phyloP scores from a whole-genome alignment of 2,888 invertebrate species.

The Andrena praecox region DNA sequence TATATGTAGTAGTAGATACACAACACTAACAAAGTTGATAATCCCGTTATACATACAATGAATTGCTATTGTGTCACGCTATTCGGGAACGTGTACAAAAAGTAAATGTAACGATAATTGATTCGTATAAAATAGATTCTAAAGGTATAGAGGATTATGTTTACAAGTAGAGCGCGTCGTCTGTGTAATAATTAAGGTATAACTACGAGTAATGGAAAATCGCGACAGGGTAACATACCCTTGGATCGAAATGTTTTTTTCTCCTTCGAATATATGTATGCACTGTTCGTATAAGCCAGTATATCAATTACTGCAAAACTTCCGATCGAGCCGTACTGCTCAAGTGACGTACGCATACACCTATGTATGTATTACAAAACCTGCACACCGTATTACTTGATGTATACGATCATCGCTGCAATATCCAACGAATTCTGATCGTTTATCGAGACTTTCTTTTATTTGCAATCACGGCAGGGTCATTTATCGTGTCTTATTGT shows the following conservation, averaged over 20 bases:
- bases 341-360: not conserved
- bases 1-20: conserved; percentile 11
- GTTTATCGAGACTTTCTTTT: not conserved
- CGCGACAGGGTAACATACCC: conserved; percentile 1
- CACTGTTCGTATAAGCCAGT: conserved; percentile 5
- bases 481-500: not conserved
- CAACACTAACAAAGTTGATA: conserved; percentile 7
- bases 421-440: conserved; percentile 11
- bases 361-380: conserved; percentile 2
- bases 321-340: not conserved
- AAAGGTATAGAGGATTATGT: conserved; percentile 22
- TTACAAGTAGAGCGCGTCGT: conserved; percentile 22
- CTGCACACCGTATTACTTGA: not conserved
- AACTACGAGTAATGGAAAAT: conserved; percentile 10
- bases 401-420: not conserved
- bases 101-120: conserved; percentile 27
- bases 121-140: conserved; percentile 32
- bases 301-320: not conserved
- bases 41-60: conserved; percentile 13
- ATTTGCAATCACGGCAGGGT: not conserved
- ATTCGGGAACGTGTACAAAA: conserved; percentile 40
- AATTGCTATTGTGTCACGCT: conserved; percentile 28
- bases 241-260: conserved; percentile 21
- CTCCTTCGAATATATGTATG: not conserved
- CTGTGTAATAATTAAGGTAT: conserved; percentile 20